Conservation (phyloP, 2,113 vertebrate genomes). For the Chrysochloris asiatica region DNA sequence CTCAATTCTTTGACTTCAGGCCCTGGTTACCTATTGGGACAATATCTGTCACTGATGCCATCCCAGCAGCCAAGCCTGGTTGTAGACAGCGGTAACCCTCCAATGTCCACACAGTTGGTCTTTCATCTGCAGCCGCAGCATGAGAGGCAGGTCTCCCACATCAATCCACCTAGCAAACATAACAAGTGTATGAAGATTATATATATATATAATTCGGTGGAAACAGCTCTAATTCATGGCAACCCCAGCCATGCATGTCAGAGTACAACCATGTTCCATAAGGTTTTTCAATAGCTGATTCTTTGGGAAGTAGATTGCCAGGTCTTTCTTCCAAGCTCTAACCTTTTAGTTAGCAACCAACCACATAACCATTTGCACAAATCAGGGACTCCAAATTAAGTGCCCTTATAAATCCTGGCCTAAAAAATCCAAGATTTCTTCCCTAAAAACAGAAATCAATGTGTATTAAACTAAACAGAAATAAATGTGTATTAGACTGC, state of each 20-base stretch:
- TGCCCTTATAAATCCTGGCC: background rate
- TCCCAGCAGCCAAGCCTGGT: background rate
- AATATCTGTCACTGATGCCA: background rate
- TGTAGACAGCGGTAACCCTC: background rate
- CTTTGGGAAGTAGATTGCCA: background rate
- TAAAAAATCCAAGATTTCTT: conserved; percentile 26
- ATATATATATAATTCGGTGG: background rate
- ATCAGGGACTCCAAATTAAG: background rate
- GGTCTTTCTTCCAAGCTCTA: background rate
- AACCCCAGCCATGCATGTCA: background rate
- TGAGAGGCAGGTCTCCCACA: background rate
- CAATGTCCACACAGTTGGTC: background rate
- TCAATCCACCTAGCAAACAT: background rate
- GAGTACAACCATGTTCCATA: background rate
- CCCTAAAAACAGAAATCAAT: background rate
- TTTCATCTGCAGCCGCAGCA: background rate
- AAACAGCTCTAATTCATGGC: background rate
- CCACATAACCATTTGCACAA: background rate
- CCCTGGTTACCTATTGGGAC: too few relatives aligned
- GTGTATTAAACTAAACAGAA: too few relatives aligned
- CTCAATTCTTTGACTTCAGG: background rate
- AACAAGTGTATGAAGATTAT: background rate
- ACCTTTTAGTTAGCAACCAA: background rate
- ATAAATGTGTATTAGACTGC: background rate
- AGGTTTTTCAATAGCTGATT: background rate